Conservation (phyloP, 2,113 vertebrate species). For the Dinomys branickii region DNA sequence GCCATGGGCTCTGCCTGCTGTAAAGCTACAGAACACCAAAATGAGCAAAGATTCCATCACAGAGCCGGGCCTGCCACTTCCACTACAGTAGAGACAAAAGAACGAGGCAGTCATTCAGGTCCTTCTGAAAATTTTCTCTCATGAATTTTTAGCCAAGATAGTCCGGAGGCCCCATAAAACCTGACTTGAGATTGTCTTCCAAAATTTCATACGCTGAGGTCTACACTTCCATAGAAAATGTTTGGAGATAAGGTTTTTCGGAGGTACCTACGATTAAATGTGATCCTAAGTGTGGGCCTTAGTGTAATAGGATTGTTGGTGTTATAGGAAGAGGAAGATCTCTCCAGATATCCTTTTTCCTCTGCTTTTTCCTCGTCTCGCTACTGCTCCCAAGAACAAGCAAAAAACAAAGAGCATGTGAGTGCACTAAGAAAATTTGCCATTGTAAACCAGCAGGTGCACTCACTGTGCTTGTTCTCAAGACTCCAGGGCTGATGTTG, state of each 20-base stretch:
- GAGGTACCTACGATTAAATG: neutral
- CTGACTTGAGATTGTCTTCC: neutral
- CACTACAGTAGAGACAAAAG: too few species aligned
- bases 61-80: neutral
- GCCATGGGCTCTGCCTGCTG: neutral
- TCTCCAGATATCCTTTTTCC: too few species aligned
- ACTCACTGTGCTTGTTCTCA: accelerated
- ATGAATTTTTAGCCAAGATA: neutral
- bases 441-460: neutral
- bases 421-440: too few species aligned
- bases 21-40: neutral
- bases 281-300: neutral
- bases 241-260: neutral
- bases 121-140: neutral
- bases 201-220: neutral
- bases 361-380: neutral
- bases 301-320: neutral
- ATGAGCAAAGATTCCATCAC: neutral
- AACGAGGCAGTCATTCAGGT: neutral
- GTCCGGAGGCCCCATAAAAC: neutral
- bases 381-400: neutral
- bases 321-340: too few species aligned
- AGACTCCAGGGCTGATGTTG: neutral
- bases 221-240: neutral
- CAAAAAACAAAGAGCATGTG: neutral